phyloP scores from a whole-genome alignment of 2,888 invertebrate genomes.

The Cephalotes varians region DNA sequence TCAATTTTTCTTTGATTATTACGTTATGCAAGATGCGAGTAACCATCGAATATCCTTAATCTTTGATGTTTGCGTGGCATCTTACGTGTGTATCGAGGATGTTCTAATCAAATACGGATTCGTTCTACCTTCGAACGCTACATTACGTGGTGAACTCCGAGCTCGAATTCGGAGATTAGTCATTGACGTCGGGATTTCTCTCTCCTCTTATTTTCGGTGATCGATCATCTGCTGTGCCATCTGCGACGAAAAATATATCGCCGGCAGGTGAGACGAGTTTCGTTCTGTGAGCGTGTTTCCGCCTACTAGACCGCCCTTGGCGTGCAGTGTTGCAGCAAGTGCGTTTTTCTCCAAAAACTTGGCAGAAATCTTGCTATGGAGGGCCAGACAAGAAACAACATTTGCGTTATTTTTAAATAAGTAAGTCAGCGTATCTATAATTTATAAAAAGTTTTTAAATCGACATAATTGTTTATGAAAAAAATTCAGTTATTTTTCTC shows the following conservation, averaged over 20 bases:
- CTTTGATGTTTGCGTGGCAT: not conserved
- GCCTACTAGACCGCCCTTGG: conserved; percentile 22
- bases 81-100: not conserved
- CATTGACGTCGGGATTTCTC: conserved; percentile 49
- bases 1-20: not conserved
- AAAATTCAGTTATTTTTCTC: not conserved
- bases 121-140: not conserved
- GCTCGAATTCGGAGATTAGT: conserved; percentile 65
- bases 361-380: not conserved
- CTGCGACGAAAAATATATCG: conserved; percentile 51
- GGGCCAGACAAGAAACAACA: not conserved
- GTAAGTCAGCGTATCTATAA: not conserved
- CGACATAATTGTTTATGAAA: not conserved
- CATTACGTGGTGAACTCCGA: conserved; percentile 12
- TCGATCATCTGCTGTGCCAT: conserved; percentile 69
- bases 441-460: not conserved
- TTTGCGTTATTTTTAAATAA: not conserved
- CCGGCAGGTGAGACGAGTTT: conserved; percentile 68
- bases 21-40: not conserved
- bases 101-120: conserved; percentile 22
- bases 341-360: conserved; percentile 15
- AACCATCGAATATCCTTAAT: not conserved
- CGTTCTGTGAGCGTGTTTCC: conserved; percentile 13
- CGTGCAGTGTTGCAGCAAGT: conserved; percentile 22
- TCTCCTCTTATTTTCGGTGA: conserved; percentile 69